Evolutionary conservation across 64 coral and sea anemone species (phyloP), one percentile per base, ranked within the genome.

Genomic region (Cladopsammia gracilis): DNA sequence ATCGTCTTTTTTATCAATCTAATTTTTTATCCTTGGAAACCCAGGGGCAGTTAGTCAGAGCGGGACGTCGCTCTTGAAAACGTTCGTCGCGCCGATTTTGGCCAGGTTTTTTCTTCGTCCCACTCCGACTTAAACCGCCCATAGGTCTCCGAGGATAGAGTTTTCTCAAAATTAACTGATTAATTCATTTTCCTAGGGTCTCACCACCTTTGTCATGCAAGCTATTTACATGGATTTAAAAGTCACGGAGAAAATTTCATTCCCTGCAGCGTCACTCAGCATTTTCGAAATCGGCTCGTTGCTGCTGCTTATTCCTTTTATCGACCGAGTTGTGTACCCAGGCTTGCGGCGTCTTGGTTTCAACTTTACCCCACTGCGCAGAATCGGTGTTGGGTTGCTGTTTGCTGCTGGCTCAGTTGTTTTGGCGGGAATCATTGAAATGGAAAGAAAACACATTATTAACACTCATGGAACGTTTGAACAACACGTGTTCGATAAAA

Each of bases 371-470:
- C 95, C 90, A 14, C 78, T 96, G 56, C 90, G 70, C 56, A 92
- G 87, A 43, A 96, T 96, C 34, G 85, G 95, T 6, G 49, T 75
- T 68, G 95, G 95, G 57, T 74, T 96, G 85, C 47, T 96, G 6
- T 83, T 92, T 64, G 77, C 90, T 8, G 90, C 85, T 18, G 77
- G 56, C 12, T 96, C 95, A 2, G 77, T 89, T 44, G 75, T n/a
- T 19, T 58, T 96, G 60, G 95, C 95, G 13, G 90, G 95, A 20
- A 76, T 72, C 54, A 62, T 92, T 51, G 95, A 93, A 77, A 79
- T 93, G 48, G 52, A 13, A 80, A 25, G 92, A 25, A 87, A 80
- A 79, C 19, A 73, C 44, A 50, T 92, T 57, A 84, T 83, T 16
- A 61, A 75, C 0, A 60, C 70, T 10, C 54, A 88, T 45, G 85